phyloP scores from a whole-genome alignment of 1,140 invertebrate species.

The Leucophenga varia region DNA sequence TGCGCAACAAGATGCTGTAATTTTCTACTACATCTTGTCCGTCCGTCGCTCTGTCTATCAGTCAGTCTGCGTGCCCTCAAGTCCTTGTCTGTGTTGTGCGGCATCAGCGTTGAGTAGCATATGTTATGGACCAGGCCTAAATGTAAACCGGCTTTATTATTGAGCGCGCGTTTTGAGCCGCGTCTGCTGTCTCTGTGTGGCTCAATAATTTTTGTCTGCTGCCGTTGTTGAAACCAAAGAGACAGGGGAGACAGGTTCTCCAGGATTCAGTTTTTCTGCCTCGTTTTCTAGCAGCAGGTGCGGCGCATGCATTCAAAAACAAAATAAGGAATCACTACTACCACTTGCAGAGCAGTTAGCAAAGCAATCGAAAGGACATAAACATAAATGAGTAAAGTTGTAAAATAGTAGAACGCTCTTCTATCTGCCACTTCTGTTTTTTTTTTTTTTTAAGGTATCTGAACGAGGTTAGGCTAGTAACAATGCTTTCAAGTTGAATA shows the following conservation, averaged over 20 bases:
- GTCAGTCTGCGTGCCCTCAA: too few relatives aligned
- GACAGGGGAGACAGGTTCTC: constrained; percentile 43
- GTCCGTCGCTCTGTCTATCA: constrained; percentile 8
- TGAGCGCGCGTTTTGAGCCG: constrained; percentile 39
- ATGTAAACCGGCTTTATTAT: constrained; percentile 38
- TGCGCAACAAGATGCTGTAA: constrained; percentile 29
- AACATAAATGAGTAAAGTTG: constrained; percentile 50
- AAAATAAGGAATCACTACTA: constrained; percentile 29
- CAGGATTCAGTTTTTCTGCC: constrained; percentile 27
- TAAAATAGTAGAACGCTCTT: constrained; percentile 38
- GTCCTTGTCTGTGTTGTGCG: too few relatives aligned
- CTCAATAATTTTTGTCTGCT: constrained; percentile 38
- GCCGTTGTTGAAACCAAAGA: constrained; percentile 5
- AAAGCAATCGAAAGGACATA: constrained; percentile 30
- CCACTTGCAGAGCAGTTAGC: constrained; percentile 15
- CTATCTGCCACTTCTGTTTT: too few relatives aligned
- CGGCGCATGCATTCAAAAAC: constrained; percentile 28
- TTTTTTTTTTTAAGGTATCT: too few relatives aligned
- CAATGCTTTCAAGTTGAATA: too few relatives aligned
- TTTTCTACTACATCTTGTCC: constrained; percentile 15
- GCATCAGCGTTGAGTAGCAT: too few relatives aligned
- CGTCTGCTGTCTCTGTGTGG: constrained; percentile 32
- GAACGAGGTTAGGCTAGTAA: too few relatives aligned
- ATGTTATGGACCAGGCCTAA: constrained; percentile 40
- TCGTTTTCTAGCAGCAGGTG: constrained; percentile 11